These are phyloP conservation scores for Indri indri DNA, from an alignment of 2,113 vertebrate species.

Conservation along the genomic window DNA sequence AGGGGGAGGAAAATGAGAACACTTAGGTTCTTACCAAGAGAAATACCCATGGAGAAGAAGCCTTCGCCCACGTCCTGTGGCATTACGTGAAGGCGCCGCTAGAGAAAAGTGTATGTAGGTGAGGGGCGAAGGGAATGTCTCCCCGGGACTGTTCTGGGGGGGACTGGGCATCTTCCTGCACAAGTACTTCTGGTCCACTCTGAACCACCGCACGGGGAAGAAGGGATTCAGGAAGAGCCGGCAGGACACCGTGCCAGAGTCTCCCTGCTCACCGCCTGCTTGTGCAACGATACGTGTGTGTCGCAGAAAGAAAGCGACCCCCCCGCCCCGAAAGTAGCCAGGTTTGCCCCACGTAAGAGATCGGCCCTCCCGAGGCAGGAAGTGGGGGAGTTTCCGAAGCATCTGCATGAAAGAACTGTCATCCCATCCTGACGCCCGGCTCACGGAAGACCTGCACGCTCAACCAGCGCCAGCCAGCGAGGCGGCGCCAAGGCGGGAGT, in stretches of 20 bases:
- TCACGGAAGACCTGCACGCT: background rate
- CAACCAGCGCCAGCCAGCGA: too few relatives aligned
- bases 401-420: background rate
- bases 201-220: background rate
- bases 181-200: background rate
- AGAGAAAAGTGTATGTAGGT: background rate
- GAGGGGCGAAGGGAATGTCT: background rate
- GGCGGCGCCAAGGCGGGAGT: too few relatives aligned
- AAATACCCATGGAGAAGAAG: background rate
- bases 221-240: background rate
- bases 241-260: background rate
- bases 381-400: background rate
- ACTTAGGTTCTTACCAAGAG: background rate
- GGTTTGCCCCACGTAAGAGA: background rate
- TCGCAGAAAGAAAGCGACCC: background rate
- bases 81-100: background rate
- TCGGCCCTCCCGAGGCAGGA: background rate
- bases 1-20: background rate
- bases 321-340: background rate
- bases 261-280: background rate
- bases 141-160: too few relatives aligned
- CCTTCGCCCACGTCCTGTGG: background rate
- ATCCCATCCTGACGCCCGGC: too few relatives aligned
- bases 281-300: background rate
- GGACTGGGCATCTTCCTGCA: accelerated